Conservation (phyloP, 1,140 invertebrate genomes). For the Zaprionus ghesquierei region DNA sequence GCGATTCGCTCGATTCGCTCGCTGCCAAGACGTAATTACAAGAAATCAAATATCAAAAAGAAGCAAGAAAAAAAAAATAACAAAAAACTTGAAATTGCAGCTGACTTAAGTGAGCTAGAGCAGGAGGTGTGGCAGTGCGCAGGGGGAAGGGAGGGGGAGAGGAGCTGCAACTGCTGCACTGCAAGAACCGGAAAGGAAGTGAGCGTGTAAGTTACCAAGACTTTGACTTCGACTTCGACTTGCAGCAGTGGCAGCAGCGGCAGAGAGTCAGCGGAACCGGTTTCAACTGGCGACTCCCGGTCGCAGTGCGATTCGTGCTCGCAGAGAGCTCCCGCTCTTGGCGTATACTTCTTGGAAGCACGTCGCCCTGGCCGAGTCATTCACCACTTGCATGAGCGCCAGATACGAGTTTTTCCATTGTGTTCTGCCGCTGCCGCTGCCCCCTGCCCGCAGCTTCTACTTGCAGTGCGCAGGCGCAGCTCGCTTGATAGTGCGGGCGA, state of each 20-base stretch:
- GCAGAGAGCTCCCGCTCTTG: neutral
- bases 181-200: slow-evolving; percentile 80
- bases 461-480: slow-evolving; percentile 47
- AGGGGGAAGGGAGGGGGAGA: neutral
- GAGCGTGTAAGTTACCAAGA: slow-evolving; percentile 77
- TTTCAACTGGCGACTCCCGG: slow-evolving; percentile 10
- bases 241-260: slow-evolving; percentile 10
- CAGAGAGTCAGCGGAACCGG: slow-evolving; percentile 8
- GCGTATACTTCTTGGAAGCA: slow-evolving; percentile 69
- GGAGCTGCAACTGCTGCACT: slow-evolving; percentile 49
- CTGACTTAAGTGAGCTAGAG: slow-evolving; percentile 52
- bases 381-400: slow-evolving; percentile 71
- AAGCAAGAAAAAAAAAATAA: slow-evolving; percentile 5
- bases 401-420: slow-evolving; percentile 54
- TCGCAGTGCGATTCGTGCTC: neutral
- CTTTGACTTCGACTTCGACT: slow-evolving; percentile 58
- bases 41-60: slow-evolving; percentile 58
- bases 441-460: neutral
- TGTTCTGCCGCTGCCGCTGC: slow-evolving; percentile 12
- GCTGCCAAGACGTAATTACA: slow-evolving; percentile 64
- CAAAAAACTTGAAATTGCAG: slow-evolving; percentile 74
- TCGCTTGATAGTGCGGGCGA: slow-evolving; percentile 61
- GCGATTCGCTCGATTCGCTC: slow-evolving; percentile 66
- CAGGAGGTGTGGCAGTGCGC: no score
- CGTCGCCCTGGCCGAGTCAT: slow-evolving; percentile 69